Percentiles rank a stretch among this genome's conserved stretches.
Conservation (phyloP, 1,140 invertebrate species). For the Drosophila lacertosa region DNA sequence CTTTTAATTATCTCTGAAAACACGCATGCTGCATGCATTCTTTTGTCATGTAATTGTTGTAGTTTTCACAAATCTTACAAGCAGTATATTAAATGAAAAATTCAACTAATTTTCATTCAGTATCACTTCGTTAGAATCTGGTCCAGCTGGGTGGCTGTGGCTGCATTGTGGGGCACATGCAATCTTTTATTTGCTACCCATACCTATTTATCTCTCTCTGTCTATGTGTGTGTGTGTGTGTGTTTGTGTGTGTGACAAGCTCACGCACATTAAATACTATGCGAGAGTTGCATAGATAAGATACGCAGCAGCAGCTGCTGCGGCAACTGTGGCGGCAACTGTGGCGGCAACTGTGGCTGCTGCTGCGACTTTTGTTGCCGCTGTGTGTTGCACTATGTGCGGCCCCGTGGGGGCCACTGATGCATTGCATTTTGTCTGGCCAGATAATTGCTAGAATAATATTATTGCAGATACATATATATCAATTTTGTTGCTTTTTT, state of each 20-base stretch:
- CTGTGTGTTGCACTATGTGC: constrained; percentile 43
- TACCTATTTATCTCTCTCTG: constrained; percentile 20
- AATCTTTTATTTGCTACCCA: constrained; percentile 74
- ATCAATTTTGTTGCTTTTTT: constrained; percentile 16
- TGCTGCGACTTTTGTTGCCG: constrained; percentile 3
- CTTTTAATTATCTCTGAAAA: not conserved
- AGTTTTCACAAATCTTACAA: not conserved
- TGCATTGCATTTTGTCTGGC: constrained; percentile 71
- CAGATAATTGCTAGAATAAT: constrained; percentile 79
- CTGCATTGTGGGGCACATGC: constrained; percentile 77
- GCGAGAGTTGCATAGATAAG: constrained; percentile 80
- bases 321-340: constrained; percentile 7
- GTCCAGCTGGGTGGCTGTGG: constrained; percentile 41
- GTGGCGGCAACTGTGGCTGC: not conserved
- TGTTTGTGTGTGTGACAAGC: constrained; percentile 46
- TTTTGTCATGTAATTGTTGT: not conserved
- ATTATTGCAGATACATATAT: constrained; percentile 62
- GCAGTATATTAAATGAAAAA: not conserved
- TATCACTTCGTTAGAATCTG: not conserved
- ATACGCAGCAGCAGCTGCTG: constrained; percentile 68
- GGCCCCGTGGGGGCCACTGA: constrained; percentile 56
- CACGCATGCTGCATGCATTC: not conserved
- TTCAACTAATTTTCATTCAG: not conserved
- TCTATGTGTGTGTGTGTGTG: constrained; percentile 20
- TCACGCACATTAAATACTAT: constrained; percentile 75